Evolutionary conservation across 2,113 vertebrate species (phyloP).

Genomic region (Vidua macroura): DNA sequence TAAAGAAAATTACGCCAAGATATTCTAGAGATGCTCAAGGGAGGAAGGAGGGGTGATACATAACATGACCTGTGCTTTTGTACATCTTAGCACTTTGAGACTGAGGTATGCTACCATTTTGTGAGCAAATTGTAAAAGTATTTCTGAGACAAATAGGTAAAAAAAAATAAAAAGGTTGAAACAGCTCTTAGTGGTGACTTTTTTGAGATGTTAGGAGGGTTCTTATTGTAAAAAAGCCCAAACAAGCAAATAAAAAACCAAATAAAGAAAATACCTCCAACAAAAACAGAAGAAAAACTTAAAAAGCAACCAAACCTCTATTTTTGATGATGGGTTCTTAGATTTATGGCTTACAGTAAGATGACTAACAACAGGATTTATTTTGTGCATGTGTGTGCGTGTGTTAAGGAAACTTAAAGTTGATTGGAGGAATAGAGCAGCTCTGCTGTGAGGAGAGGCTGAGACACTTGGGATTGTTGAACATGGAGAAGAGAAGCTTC

Average conservation of each 20-base stretch:
- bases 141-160: neutral
- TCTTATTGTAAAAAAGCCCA: neutral
- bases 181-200: neutral
- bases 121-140: neutral
- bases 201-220: neutral
- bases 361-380: neutral
- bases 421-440: neutral
- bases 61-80: neutral
- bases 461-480: neutral
- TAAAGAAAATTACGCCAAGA: neutral
- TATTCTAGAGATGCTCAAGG: neutral
- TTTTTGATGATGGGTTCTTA: neutral
- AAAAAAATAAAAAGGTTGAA: neutral
- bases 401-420: neutral
- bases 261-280: neutral
- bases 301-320: neutral
- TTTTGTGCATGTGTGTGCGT: neutral
- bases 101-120: neutral
- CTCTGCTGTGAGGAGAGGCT: neutral
- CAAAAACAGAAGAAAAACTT: neutral
- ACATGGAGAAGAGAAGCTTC: neutral
- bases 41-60: neutral
- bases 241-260: neutral
- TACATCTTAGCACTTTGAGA: neutral
- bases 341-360: neutral